A percentile compares a stretch with the other conserved stretches of the same genome.
These are phyloP conservation scores for Caenorhabditis macrosperma DNA, from an alignment of 2,888 invertebrate species.

Conservation along the genomic window DNA sequence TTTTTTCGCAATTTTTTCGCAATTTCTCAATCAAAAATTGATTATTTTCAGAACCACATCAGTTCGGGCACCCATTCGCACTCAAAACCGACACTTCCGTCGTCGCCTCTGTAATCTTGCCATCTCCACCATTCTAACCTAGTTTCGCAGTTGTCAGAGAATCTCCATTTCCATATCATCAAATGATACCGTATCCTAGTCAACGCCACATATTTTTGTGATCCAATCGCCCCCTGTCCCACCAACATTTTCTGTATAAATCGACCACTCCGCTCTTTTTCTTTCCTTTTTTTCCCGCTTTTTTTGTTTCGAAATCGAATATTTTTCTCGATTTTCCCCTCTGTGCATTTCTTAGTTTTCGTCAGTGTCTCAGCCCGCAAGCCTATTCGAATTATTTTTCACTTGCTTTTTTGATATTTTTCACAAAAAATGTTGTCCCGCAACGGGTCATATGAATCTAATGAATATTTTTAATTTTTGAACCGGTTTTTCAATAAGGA, in stretches of 20 bases:
- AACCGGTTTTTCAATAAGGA: too few species aligned
- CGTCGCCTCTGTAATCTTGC: conserved; percentile 15
- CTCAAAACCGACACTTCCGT: background rate
- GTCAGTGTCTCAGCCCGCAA: background rate
- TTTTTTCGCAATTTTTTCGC: background rate
- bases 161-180: background rate
- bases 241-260: background rate
- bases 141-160: background rate
- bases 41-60: conserved; percentile 39
- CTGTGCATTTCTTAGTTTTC: background rate
- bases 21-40: background rate
- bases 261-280: background rate
- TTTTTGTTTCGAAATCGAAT: background rate
- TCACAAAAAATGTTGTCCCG: background rate
- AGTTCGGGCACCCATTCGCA: conserved; percentile 17
- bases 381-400: background rate
- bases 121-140: too few species aligned
- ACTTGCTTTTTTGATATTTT: conserved; percentile 6
- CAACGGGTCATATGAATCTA: background rate
- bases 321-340: too few species aligned
- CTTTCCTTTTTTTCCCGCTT: background rate
- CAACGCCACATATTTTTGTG: background rate
- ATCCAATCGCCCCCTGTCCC: conserved; percentile 1
- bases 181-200: background rate
- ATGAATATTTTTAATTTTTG: conserved; percentile 1